These are phyloP conservation scores for Ambastaia sidthimunki DNA, from an alignment of 2,797 vertebrate species.

Conservation along the genomic window DNA sequence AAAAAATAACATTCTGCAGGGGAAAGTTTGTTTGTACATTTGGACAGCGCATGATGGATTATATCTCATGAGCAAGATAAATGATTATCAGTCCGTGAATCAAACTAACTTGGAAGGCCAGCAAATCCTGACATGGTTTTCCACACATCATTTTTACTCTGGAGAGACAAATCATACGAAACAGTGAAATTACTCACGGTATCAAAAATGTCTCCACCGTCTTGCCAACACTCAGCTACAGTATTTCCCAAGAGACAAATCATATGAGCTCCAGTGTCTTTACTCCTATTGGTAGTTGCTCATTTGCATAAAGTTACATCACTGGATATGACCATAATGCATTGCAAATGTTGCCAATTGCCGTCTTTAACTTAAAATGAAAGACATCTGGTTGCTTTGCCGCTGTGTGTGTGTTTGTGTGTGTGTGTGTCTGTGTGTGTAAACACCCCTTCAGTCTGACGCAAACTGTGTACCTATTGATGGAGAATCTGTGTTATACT, in stretches of 20 bases:
- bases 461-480: neutral
- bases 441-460: neutral
- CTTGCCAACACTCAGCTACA: neutral
- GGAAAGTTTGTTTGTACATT: no score
- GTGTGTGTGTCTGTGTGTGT: neutral
- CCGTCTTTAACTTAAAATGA: neutral
- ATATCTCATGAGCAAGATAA: neutral
- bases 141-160: neutral
- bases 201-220: neutral
- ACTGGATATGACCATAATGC: neutral
- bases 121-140: neutral
- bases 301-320: neutral
- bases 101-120: neutral
- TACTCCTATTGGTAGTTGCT: neutral
- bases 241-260: neutral
- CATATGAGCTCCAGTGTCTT: neutral
- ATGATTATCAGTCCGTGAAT: neutral
- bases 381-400: neutral
- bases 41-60: no score
- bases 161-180: neutral
- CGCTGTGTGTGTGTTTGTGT: no score
- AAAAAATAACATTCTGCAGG: no score
- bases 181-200: neutral
- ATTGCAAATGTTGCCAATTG: neutral
- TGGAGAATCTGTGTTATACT: conserved; percentile 64